phyloP scores from a whole-genome alignment of 1,140 invertebrate genomes.

The Dreissena rostriformis region DNA sequence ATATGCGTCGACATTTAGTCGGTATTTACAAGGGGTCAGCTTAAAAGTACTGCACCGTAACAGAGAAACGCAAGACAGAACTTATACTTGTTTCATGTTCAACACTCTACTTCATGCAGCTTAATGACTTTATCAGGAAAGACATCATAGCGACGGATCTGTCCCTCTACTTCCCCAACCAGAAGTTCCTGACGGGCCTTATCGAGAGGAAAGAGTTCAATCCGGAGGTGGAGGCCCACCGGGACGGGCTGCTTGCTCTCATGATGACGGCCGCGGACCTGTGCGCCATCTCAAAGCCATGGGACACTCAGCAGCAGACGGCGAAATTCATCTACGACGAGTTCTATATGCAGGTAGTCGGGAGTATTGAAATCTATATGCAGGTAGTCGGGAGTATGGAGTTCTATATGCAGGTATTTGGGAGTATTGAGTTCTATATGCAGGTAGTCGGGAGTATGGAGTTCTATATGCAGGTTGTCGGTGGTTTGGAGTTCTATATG shows the following conservation, averaged over 20 bases:
- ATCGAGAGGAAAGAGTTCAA: constrained; percentile 56
- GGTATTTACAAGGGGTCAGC: too few relatives aligned
- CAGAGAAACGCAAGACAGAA: too few relatives aligned
- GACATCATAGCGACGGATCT: constrained; percentile 76
- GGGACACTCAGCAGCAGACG: constrained; percentile 66
- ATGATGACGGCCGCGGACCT: constrained; percentile 73
- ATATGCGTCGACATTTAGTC: too few relatives aligned
- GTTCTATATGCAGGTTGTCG: constrained; percentile 70
- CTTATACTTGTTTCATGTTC: too few relatives aligned
- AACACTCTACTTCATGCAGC: too few relatives aligned
- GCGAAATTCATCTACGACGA: constrained; percentile 70
- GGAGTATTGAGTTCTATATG: constrained; percentile 71
- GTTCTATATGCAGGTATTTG: constrained; percentile 69
- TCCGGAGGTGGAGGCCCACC: constrained; percentile 14
- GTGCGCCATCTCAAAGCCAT: constrained; percentile 70
- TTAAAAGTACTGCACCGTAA: too few relatives aligned
- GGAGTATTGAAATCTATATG: constrained; percentile 64
- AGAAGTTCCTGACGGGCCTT: constrained; percentile 57
- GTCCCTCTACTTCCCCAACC: constrained; percentile 68
- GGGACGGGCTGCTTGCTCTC: constrained; percentile 41
- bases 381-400: constrained; percentile 66
- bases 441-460: constrained; percentile 66
- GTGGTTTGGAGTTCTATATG: constrained; percentile 71
- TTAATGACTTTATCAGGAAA: constrained; percentile 15
- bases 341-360: constrained; percentile 70